Base-by-base conservation (phyloP, 1,140 invertebrate genomes). In the Cecropterus lyciades region DNA sequence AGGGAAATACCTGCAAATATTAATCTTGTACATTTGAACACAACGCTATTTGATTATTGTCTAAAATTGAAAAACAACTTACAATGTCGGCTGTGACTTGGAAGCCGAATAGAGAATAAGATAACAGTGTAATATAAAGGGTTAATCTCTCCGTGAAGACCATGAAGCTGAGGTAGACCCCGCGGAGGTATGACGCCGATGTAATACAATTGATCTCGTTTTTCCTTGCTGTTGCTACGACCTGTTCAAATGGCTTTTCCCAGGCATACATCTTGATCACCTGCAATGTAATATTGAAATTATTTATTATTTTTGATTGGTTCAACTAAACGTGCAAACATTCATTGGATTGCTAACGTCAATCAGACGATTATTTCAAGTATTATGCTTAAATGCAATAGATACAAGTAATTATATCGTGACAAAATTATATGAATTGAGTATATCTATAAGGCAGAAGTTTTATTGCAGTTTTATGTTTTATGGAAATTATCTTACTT, bases 261-360 rank as follows among this genome's bases (percentile, higher is more conserved):
- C 97, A 98, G 0, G 96, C 95, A 89, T 98, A 97, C 95, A 98
- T 96, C 93, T 98, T 98, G 66, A 98, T 96, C 14, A 97, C 93
- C 88, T 95, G 1, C 94, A 94, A 73, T 37, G 51, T 15, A 56
- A 7, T 13, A 10, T 56, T 56, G 6, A 33, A n/a, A n/a, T n/a
- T n/a, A n/a, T n/a, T n/a, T n/a, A n/a, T 33, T 9, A 5, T 33
- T 3, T 33, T 37, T 37, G 33, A 11, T 37, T 11, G n/a, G 27
- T 10, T 2, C 1, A 37, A 37, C 2, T 11, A 37, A 37, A 2
- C 7, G 33, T 20, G 20, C 20, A 20, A 20, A 20, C 33, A 37
- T 37, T 37, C 33, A 0, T 1, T 30, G 27, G 27, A 30, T 30
- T 7, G 27, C 27, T 30, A 30, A 30, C 27, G 27, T 30, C 27